Base-by-base conservation (phyloP, 2,113 vertebrate species). In the Epinephelus lanceolatus region DNA sequence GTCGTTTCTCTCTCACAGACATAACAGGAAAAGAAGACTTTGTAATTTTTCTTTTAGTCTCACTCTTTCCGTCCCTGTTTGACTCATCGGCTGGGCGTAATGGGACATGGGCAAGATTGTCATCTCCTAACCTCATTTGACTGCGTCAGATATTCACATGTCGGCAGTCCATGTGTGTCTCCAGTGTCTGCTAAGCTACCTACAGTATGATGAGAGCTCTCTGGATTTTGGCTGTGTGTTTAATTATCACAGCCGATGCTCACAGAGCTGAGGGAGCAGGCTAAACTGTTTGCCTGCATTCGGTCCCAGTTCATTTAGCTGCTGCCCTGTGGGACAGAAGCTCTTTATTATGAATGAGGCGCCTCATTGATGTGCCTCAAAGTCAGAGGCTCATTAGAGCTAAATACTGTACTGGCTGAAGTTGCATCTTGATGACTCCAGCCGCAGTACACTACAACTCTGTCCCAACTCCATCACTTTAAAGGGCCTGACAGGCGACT, bases 241-340 rank as follows among this genome's bases (percentile, higher is more conserved):
- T 91, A 85, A 93, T 92, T 90, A 86, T 90, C 79, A 49, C 80
- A 75, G 77, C 47, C 62, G 53, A 60, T 51, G 69, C 62, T 79
- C 78, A 42, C 76, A 63, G 86, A 84, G 91, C 89, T 74, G 87
- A 85, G 89, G 89, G 84, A 92, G 83, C 62, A 68, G 83, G 42
- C 85, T 93, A 89, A 94, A 92, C 90, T 91, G 86, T 92, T 91
- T 93, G 92, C 72, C 88, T 92, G 89, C 88, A 76, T 86, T 91
- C 45, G 69, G 89, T 90, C 88, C 89, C 85, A 88, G 88, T 92
- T 90, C 90, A 90, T 92, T 92, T 90, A 93, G 88, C 82, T 66
- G 71, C 84, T 82, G 88, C 91, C 91, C 33, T 45, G 66, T 33
- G 74, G 86, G 88, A 90, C 79, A 33, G 40, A 72, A 53, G 68